These are phyloP conservation scores for Sebastes vulpes DNA, from an alignment of 2,797 vertebrate genomes.

Conservation along the genomic window DNA sequence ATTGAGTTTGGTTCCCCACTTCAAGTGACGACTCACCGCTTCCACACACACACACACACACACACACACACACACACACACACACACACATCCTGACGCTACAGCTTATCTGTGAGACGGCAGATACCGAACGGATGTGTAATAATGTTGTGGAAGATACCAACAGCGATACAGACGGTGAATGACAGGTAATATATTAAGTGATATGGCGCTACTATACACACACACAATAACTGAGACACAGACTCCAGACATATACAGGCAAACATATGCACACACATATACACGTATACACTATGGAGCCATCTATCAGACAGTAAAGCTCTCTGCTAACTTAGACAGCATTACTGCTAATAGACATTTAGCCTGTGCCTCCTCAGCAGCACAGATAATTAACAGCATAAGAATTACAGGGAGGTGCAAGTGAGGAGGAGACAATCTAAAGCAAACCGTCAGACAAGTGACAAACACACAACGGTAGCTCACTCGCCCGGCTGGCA, in stretches of 20 bases:
- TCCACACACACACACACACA: not conserved
- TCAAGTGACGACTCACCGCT: slow-evolving; percentile 5
- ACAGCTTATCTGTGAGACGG: slow-evolving; percentile 25
- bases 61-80: not conserved
- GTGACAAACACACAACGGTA: slow-evolving; percentile 43
- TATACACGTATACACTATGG: not conserved
- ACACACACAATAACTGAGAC: not conserved
- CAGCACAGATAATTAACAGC: slow-evolving; percentile 75
- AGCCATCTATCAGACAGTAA: slow-evolving; percentile 44
- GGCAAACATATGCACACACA: slow-evolving; percentile 3
- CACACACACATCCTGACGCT: not conserved
- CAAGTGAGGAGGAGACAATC: slow-evolving; percentile 34
- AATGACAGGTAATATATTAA: slow-evolving; percentile 50
- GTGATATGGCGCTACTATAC: slow-evolving; percentile 5
- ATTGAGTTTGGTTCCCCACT: slow-evolving; percentile 36
- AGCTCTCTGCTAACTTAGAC: slow-evolving; percentile 62
- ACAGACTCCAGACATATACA: slow-evolving; percentile 1
- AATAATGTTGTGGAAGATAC: slow-evolving; percentile 34
- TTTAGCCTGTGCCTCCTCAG: slow-evolving; percentile 69
- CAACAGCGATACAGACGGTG: slow-evolving; percentile 19
- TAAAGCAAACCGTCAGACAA: slow-evolving; percentile 36
- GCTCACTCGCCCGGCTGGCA: slow-evolving; percentile 38
- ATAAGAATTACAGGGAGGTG: slow-evolving; percentile 64
- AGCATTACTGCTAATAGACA: slow-evolving; percentile 70
- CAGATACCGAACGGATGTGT: slow-evolving; percentile 17